phyloP scores from a whole-genome alignment of 2,113 vertebrate species.

The Epinephelus cyanopodus region DNA sequence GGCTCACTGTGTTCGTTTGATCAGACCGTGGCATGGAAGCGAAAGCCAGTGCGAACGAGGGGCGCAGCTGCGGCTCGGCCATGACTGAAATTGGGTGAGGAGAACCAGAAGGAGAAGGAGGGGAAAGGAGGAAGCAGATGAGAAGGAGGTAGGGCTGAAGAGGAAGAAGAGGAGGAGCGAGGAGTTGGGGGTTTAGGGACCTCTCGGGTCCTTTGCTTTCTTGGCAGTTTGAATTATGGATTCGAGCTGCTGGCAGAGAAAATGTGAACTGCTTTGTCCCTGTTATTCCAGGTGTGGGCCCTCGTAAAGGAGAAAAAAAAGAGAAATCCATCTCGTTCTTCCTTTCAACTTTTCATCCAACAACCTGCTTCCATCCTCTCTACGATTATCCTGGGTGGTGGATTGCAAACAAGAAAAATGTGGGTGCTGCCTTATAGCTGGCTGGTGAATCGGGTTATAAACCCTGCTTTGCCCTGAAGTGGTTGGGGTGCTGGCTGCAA shows the following conservation, averaged over 20 bases:
- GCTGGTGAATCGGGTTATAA: constrained; percentile 37
- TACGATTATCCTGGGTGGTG: constrained; percentile 43
- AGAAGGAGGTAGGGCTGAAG: constrained; percentile 12
- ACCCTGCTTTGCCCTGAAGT: constrained; percentile 43
- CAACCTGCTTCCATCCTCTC: constrained; percentile 44
- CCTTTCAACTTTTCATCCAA: constrained; percentile 52
- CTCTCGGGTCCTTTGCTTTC: constrained; percentile 40
- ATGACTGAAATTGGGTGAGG: constrained; percentile 55
- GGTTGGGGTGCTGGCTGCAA: constrained; percentile 53
- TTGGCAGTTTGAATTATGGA: constrained; percentile 63
- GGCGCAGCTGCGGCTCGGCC: constrained; percentile 60
- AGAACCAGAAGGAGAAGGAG: constrained; percentile 53
- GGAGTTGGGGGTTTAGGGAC: constrained; percentile 8
- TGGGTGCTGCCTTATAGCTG: constrained; percentile 34
- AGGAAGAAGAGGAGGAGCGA: constrained; percentile 17
- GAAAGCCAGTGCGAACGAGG: constrained; percentile 49
- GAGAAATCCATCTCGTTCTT: constrained; percentile 12
- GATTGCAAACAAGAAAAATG: constrained; percentile 53
- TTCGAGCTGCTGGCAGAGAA: constrained; percentile 56
- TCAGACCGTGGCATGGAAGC: constrained; percentile 54
- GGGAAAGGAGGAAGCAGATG: constrained; percentile 3
- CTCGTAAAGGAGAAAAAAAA: constrained; percentile 37
- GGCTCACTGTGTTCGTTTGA: constrained; percentile 68
- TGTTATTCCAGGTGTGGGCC: constrained; percentile 72
- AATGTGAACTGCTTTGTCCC: constrained; percentile 43